Percentiles rank a stretch among this genome's conserved stretches.
phyloP scores from a whole-genome alignment of 92 coral and sea anemone genomes.

The Blastomussa wellsi region DNA sequence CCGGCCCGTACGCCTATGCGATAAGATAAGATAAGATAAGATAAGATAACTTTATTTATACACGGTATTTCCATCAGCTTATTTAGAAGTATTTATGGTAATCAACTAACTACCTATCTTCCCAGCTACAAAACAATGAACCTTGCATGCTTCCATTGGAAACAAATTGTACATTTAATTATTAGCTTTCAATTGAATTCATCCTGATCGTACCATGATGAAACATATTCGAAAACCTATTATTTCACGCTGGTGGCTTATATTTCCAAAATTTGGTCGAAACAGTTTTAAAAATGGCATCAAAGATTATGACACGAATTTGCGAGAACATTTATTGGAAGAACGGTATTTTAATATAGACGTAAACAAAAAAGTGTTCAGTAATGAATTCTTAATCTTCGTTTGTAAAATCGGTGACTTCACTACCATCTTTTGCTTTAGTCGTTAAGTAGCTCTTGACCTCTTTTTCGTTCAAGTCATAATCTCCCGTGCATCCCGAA shows the following conservation, averaged over 20 bases:
- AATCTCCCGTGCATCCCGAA: constrained; percentile 32
- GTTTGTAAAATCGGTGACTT: not conserved
- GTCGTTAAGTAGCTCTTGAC: constrained; percentile 40
- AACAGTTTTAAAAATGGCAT: not conserved
- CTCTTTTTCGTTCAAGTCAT: constrained; percentile 21
- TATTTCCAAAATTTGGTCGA: not conserved
- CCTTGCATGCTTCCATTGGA: not conserved
- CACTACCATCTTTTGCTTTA: constrained; percentile 8
- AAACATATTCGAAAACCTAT: not conserved
- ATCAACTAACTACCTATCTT: too few relatives aligned
- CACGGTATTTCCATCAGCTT: too few relatives aligned
- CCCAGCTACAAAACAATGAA: too few relatives aligned
- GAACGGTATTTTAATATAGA: not conserved
- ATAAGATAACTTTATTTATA: too few relatives aligned
- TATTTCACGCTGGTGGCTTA: not conserved
- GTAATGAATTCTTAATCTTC: not conserved
- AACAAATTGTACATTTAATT: not conserved
- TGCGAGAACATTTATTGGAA: not conserved
- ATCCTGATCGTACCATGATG: not conserved
- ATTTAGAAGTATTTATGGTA: too few relatives aligned
- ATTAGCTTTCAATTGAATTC: not conserved
- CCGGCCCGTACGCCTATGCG: too few relatives aligned
- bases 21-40: too few relatives aligned
- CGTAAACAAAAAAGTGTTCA: not conserved
- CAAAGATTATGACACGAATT: not conserved